Evolutionary conservation across 37 sponge, comb jelly and placozoan genomes (phyloP).

Genomic region (Eunapius fragilis): DNA sequence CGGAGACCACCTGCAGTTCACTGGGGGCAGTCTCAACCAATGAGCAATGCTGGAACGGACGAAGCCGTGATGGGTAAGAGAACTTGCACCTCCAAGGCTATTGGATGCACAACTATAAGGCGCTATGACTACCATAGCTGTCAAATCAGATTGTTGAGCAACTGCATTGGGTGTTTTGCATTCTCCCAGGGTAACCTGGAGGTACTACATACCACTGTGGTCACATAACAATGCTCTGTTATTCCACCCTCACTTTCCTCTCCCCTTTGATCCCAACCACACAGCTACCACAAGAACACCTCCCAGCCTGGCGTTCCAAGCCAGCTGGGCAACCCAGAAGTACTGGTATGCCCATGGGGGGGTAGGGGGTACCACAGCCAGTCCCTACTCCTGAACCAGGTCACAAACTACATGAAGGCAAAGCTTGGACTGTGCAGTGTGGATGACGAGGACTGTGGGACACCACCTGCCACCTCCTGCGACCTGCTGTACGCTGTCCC

Average conservation of each 20-base stretch:
- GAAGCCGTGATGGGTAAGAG: constrained; percentile 26
- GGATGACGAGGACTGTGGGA: constrained; percentile 35
- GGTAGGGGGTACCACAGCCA: neutral
- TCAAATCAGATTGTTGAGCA: neutral
- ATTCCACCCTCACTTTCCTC: neutral
- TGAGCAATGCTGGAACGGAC: constrained; percentile 52
- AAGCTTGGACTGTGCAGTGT: neutral
- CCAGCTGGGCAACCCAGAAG: constrained; percentile 40
- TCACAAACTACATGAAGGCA: constrained; percentile 18
- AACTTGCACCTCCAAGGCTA: neutral
- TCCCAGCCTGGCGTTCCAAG: neutral
- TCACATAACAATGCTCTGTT: neutral
- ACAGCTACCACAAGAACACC: constrained; percentile 22
- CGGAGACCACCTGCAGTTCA: constrained; percentile 5
- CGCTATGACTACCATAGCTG: neutral
- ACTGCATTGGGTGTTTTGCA: constrained; percentile 3
- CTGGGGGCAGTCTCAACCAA: constrained; percentile 1
- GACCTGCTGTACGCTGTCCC: neutral
- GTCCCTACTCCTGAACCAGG: neutral
- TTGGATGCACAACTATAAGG: neutral
- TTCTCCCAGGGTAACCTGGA: neutral
- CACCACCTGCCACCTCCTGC: neutral
- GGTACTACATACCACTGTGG: neutral
- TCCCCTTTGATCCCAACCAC: neutral
- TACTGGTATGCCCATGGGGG: constrained; percentile 17